Percentiles rank a stretch among this genome's conserved stretches.
phyloP scores from a whole-genome alignment of 2,113 vertebrate species.

The Narcine bancroftii region DNA sequence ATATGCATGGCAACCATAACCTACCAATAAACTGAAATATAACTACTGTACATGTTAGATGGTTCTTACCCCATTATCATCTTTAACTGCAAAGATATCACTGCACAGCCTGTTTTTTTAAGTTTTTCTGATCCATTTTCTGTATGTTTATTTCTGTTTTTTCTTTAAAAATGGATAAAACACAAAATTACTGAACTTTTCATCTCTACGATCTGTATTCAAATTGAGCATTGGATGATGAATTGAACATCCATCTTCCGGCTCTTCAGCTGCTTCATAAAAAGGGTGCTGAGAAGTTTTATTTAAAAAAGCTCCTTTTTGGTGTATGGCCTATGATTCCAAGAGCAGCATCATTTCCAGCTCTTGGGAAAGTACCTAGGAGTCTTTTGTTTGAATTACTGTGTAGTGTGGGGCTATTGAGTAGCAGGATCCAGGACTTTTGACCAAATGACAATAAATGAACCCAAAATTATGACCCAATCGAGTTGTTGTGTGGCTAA shows the following conservation, averaged over 20 bases:
- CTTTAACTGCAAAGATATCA: conserved; percentile 34
- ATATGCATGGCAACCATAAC: conserved; percentile 43
- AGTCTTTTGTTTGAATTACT: neutral
- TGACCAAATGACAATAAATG: neutral
- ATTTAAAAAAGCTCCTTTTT: neutral
- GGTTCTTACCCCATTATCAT: conserved; percentile 15
- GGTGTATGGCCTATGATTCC: neutral
- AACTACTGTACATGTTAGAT: conserved; percentile 24
- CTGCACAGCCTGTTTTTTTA: neutral
- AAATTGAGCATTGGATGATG: neutral
- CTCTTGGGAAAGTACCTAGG: neutral
- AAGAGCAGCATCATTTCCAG: neutral
- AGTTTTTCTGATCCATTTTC: conserved; percentile 6
- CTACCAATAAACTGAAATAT: conserved; percentile 5
- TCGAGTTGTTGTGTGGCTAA: neutral
- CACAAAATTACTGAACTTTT: neutral
- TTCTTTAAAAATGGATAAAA: neutral
- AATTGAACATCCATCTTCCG: neutral
- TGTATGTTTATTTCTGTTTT: neutral
- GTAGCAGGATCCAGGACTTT: neutral
- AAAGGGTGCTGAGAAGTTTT: neutral
- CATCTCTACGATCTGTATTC: neutral
- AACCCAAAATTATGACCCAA: neutral
- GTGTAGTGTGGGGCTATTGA: neutral
- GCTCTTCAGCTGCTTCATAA: neutral